Conservation (phyloP, 2,113 vertebrate species). For the Aldabrachelys gigantea region DNA sequence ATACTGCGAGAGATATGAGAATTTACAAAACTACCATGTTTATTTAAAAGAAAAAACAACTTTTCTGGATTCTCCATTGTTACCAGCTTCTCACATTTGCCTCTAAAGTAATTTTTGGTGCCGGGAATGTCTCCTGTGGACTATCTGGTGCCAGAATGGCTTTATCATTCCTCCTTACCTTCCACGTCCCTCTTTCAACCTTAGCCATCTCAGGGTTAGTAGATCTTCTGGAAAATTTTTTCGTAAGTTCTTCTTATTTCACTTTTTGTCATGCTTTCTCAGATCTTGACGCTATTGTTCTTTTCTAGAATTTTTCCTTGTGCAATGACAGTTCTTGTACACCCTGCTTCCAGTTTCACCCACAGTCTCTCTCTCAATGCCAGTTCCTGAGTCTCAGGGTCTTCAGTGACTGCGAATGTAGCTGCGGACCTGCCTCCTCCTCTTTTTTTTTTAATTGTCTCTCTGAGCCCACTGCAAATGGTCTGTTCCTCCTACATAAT, state of each 20-base stretch:
- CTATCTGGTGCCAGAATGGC: neutral
- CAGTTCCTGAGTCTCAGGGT: conserved; percentile 2
- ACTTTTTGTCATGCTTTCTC: neutral
- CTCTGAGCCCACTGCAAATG: conserved; percentile 30
- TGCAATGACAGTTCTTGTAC: neutral
- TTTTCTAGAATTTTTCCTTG: neutral
- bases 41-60: neutral
- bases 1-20: neutral
- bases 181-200: neutral
- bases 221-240: neutral
- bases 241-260: neutral
- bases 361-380: neutral
- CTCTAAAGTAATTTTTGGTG: neutral
- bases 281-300: neutral
- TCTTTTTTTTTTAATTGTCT: conserved; percentile 3
- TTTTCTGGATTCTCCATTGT: neutral
- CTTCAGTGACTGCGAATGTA: neutral
- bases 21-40: neutral
- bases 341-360: neutral
- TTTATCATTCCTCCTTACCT: neutral
- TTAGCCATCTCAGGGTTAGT: neutral
- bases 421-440: neutral
- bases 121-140: neutral
- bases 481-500: conserved; percentile 59
- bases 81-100: neutral